phyloP scores from a whole-genome alignment of 2,113 vertebrate species.

The Oryzias celebensis region DNA sequence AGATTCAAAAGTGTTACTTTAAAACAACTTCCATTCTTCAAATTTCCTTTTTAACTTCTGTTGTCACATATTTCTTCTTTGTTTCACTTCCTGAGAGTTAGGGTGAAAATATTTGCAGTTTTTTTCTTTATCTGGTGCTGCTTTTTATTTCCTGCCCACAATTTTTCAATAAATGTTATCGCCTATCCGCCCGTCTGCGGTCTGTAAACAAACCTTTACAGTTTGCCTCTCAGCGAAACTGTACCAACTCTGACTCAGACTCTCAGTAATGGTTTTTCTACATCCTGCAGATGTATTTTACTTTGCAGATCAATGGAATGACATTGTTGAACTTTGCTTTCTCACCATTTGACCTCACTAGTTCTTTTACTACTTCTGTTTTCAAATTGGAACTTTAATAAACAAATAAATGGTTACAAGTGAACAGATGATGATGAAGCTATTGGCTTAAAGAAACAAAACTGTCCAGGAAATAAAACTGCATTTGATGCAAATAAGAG shows the following conservation, averaged over 20 bases:
- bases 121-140: slow-evolving; percentile 76
- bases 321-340: background rate
- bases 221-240: slow-evolving; percentile 21
- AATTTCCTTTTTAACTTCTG: no score
- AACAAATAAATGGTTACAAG: slow-evolving; percentile 22
- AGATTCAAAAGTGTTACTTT: no score
- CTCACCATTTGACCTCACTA: background rate
- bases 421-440: slow-evolving; percentile 6
- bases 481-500: slow-evolving; percentile 23
- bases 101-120: slow-evolving; percentile 36
- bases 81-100: slow-evolving; percentile 21
- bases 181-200: slow-evolving; percentile 41
- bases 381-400: slow-evolving; percentile 23
- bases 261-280: background rate
- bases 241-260: background rate
- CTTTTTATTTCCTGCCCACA: slow-evolving; percentile 65
- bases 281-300: no score
- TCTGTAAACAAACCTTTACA: slow-evolving; percentile 62
- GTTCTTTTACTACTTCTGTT: slow-evolving; percentile 3
- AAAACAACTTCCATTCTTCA: no score
- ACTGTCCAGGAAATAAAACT: slow-evolving; percentile 1
- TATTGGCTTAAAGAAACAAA: no score
- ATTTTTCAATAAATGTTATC: slow-evolving; percentile 70
- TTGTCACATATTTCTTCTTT: no score
- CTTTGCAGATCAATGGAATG: no score